Evolutionary conservation across 2,888 invertebrate species (phyloP).

Genomic region (Philereme vetulata): DNA sequence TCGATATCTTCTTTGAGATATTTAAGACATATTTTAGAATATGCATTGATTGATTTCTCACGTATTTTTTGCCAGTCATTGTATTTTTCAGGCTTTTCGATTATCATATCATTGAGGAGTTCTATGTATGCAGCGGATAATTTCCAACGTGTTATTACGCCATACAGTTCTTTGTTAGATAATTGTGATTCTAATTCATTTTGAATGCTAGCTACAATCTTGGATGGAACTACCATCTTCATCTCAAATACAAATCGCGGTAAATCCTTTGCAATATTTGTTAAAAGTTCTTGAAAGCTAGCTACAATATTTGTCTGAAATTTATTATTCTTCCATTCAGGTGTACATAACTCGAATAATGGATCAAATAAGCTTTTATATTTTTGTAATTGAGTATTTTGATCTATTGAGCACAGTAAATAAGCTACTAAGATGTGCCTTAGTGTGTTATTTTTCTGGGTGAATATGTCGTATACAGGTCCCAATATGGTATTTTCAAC

Average conservation of each 20-base stretch:
- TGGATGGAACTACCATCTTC: conserved; percentile 8
- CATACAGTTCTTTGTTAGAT: conserved; percentile 8
- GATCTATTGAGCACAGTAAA: conserved; percentile 13
- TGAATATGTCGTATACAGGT: neutral
- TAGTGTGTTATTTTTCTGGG: neutral
- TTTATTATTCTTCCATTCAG: conserved; percentile 3
- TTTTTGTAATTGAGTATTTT: conserved; percentile 13
- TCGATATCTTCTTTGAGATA: conserved; percentile 3
- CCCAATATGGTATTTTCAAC: conserved; percentile 14
- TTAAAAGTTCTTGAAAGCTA: conserved; percentile 1
- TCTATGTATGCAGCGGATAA: conserved; percentile 10
- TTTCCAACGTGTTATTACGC: conserved; percentile 11
- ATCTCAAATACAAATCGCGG: conserved; percentile 6
- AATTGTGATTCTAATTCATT: neutral
- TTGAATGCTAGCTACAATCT: conserved; percentile 2
- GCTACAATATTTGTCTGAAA: conserved; percentile 1
- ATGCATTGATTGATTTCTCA: neutral
- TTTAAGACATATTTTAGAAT: conserved; percentile 6
- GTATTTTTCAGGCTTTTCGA: conserved; percentile 4
- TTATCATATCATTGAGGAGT: neutral
- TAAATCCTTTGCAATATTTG: neutral
- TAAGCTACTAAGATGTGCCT: conserved; percentile 6
- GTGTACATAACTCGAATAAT: conserved; percentile 4
- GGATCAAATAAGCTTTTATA: conserved; percentile 13
- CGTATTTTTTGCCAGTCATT: conserved; percentile 7